Evolutionary conservation across 2,797 vertebrate genomes (phyloP), one percentile per base, ranked within the genome.

Genomic region (Coendou prehensilis): DNA sequence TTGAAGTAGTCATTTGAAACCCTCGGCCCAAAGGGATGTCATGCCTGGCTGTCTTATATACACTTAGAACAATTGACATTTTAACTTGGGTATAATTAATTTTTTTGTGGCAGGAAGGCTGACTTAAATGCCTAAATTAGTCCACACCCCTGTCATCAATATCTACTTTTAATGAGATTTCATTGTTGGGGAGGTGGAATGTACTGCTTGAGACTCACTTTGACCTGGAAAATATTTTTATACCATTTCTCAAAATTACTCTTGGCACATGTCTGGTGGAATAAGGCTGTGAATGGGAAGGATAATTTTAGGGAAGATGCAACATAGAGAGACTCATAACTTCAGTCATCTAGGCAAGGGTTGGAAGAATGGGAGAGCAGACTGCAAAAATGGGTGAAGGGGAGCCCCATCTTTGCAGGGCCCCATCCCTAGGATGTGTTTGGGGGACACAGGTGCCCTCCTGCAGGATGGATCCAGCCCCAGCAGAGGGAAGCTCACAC

Each of bases 111-210:
- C 56, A 73, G 54, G n/a, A 92, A 94, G 52, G 50, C 57, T 85
- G 57, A 50, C 57, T 82, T 71, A 76, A 82, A 75, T 73, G 59
- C 45, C 71, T 63, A 85, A 96, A 93, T 96, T 73, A 97, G 33
- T 22, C 54, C 10, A 87, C 1, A 7, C 37, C 33, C 15, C 45
- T 82, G 28, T 89, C 5, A 10, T 93, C 17, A 47, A 26, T 57
- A 64, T 61, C 71, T 88, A 37, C 54, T 95, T 94, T 85, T 89
- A 94, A 78, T 50, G 64, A 82, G 84, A 89, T 89, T 59, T 33
- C n/a, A 18, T 82, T 73, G 20, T 76, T 78, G 50, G 50, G 6
- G 47, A 30, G 7, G 30, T 15, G 5, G 9, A 45, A 80, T 64
- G 13, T 52, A 69, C 45, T 78, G 33, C 56, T 28, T 88, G 86